Evolutionary conservation across 2,888 invertebrate species (phyloP), one percentile per base, ranked within the genome.

Genomic region (Cryptocephalus primarius): DNA sequence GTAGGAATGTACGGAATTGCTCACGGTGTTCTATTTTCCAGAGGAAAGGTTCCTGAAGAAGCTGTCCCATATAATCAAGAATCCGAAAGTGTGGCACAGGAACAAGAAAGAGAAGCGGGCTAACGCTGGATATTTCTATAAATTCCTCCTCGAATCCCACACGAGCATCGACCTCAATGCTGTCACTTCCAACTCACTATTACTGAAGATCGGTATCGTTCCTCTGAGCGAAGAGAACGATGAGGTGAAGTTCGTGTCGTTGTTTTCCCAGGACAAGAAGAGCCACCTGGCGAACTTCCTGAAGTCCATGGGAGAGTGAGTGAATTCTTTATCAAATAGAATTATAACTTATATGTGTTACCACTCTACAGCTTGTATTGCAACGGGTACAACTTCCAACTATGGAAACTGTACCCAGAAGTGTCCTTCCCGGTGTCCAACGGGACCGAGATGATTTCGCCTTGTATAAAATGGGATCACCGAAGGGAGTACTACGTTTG

Each of bases 401-500:
- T 92, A 4, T 76, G 84, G 1, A 79, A 82, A 46, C 72, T 96
- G 36, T 93, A 90, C 68, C 86, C 90, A 0, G 67, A 74, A 22
- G 73, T 90, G 0, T 62, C 77, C 39, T 90, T 80, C 68, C 95
- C 95, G 0, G 94, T 95, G 1, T 85, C 90, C 0, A 77, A 84
- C 40, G 62, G 61, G 6, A 64, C 64, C 11, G 57, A 57, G 22
- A 63, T 62, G 62, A 61, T 64, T 10, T 78, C 88, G 0, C 84
- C 90, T 4, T 71, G 86, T 1, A 78, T 95, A n/a, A 79, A 79
- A 53, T 95, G 94, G 93, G 87, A 94, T 56, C 93, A 95, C 60
- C 75, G 78, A 12, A 80, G 82, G 49, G 80, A 84, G 49, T 87
- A 86, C 84, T 74, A 79, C 56, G 82, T 85, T 1, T 80, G 55